These are phyloP conservation scores for Varroa destructor DNA, from an alignment of 1,140 invertebrate genomes.

Conservation along the genomic window DNA sequence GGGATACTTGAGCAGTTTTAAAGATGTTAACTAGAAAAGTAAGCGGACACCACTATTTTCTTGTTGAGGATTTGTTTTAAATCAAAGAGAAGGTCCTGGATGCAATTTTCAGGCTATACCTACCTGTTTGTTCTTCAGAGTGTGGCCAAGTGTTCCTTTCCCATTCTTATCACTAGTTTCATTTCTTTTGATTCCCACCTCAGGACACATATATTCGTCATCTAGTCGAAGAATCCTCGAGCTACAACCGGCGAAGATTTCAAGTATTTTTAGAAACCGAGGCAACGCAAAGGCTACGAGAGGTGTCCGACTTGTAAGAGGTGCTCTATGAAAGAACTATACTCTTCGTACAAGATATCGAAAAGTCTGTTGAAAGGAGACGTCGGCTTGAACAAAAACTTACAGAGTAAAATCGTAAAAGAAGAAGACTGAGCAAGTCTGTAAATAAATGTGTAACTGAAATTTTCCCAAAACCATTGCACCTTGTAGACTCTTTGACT, in stretches of 20 bases:
- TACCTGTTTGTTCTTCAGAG: too few relatives aligned
- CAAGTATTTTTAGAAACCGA: constrained; percentile 5
- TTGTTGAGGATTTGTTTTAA: too few relatives aligned
- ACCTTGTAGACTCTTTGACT: background rate
- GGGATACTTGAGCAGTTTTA: too few relatives aligned
- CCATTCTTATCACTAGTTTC: background rate
- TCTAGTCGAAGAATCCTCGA: constrained; percentile 8
- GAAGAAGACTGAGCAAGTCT: background rate
- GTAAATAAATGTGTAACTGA: background rate
- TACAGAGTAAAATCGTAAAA: background rate
- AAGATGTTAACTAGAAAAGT: too few relatives aligned
- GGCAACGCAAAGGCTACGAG: background rate
- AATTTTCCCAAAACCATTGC: background rate
- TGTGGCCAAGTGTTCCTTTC: too few relatives aligned
- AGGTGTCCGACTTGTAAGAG: constrained; percentile 4
- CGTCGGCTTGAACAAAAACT: background rate
- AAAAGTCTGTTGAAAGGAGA: background rate
- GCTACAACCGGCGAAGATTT: background rate
- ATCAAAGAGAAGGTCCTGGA: too few relatives aligned
- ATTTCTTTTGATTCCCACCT: background rate
- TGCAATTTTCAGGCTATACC: too few relatives aligned
- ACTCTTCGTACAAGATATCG: background rate
- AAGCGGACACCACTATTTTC: too few relatives aligned
- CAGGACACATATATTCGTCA: constrained; percentile 17
- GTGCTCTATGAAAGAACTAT: background rate